phyloP scores from a whole-genome alignment of 2,113 vertebrate species.

The Sisor rabdophorus region DNA sequence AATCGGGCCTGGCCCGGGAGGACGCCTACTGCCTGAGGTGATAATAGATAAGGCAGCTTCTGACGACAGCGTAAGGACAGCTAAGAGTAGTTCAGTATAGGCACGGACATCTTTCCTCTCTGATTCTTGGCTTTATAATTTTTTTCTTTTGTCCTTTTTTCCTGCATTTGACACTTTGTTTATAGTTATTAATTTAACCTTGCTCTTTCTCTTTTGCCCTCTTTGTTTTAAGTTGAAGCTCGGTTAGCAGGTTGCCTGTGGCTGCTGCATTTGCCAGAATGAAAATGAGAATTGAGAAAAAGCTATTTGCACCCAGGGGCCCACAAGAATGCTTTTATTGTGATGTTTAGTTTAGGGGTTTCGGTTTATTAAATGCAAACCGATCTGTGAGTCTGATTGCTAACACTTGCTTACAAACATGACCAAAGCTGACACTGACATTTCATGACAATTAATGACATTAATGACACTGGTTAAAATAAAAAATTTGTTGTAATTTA shows the following conservation, averaged over 20 bases:
- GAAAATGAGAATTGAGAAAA: constrained; percentile 58
- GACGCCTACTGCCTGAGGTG: constrained; percentile 98
- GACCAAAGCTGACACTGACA: not conserved
- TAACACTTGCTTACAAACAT: not conserved
- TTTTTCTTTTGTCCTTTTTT: constrained; percentile 51
- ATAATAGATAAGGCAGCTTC: constrained; percentile 91
- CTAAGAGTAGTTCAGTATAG: constrained; percentile 72
- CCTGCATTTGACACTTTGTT: constrained; percentile 31
- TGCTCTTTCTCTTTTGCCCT: constrained; percentile 1
- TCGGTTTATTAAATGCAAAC: not conserved
- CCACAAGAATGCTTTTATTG: not conserved
- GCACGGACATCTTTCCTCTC: constrained; percentile 69
- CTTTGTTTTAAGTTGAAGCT: constrained; percentile 30
- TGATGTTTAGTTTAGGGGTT: not conserved
- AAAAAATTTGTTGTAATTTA: no score
- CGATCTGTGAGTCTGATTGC: not conserved
- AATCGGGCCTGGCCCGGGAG: constrained; percentile 86
- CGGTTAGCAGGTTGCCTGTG: constrained; percentile 53
- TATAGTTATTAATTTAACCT: constrained; percentile 27
- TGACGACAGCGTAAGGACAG: constrained; percentile 81
- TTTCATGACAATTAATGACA: no score
- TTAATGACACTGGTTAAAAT: no score
- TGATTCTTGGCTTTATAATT: constrained; percentile 31
- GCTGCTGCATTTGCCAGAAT: constrained; percentile 68
- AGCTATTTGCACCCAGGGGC: constrained; percentile 15